A percentile compares a stretch with the other conserved stretches of the same genome.
Conservation (phyloP, 2,797 vertebrate species). For the Parauchenoglanis ngamensis region DNA sequence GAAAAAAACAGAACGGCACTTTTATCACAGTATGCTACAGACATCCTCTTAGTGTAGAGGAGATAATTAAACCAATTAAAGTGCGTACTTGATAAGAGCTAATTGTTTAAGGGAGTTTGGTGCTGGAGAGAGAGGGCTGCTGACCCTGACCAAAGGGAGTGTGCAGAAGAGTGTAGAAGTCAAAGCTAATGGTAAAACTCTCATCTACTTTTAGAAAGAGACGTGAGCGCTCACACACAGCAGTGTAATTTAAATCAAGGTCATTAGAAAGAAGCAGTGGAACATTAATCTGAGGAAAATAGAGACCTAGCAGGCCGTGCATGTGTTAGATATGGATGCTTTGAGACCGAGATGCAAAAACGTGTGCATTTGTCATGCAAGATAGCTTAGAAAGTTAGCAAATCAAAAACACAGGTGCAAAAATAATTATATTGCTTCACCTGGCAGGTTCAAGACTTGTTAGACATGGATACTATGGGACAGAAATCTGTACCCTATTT, state of each 20-base stretch:
- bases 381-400: background rate
- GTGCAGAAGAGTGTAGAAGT: constrained; percentile 36
- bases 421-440: background rate
- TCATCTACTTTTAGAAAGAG: constrained; percentile 60
- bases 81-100: constrained; percentile 55
- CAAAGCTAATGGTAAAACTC: constrained; percentile 64
- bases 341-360: background rate
- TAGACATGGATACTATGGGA: background rate
- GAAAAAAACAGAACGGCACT: background rate
- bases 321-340: background rate
- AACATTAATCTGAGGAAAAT: constrained; percentile 70
- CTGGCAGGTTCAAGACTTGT: background rate
- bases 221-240: constrained; percentile 62
- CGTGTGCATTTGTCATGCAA: background rate
- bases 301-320: background rate
- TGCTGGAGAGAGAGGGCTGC: constrained; percentile 24
- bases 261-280: constrained; percentile 69
- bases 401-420: background rate
- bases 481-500: background rate
- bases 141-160: constrained; percentile 55
- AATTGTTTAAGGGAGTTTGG: constrained; percentile 50
- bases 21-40: constrained; percentile 44
- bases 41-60: constrained; percentile 52
- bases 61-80: constrained; percentile 72
- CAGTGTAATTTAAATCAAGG: constrained; percentile 74